Conservation (phyloP, 2,113 vertebrate species). For the Rhizomys pruinosus region DNA sequence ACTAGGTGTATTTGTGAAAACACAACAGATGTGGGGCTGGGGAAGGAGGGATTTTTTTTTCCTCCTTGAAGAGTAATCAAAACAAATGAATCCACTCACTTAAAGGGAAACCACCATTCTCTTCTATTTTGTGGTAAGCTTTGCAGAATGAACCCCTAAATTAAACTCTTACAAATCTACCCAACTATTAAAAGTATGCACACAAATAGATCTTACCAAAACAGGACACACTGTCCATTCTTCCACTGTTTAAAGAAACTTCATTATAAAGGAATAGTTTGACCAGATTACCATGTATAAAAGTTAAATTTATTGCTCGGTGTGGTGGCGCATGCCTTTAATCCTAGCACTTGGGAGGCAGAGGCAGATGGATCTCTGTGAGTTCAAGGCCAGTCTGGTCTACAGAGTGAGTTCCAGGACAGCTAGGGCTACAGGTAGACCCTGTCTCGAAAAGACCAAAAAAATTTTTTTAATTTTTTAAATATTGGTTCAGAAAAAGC, state of each 20-base stretch:
- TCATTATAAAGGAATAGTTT: neutral
- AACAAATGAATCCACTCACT: neutral
- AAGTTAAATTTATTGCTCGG: too few species aligned
- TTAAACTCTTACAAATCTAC: neutral
- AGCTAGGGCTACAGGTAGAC: too few species aligned
- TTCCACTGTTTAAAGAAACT: neutral
- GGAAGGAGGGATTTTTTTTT: neutral
- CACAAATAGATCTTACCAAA: neutral
- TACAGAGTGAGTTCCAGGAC: too few species aligned
- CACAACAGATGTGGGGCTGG: too few species aligned
- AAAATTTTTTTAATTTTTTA: neutral
- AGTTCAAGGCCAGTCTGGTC: too few species aligned
- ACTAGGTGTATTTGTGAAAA: neutral
- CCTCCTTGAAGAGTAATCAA: neutral
- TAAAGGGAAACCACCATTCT: neutral
- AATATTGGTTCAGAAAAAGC: neutral
- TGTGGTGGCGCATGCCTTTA: too few species aligned
- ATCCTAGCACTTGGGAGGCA: too few species aligned
- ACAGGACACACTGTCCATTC: neutral
- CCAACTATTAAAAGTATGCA: neutral
- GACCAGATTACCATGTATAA: neutral
- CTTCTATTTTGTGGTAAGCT: neutral
- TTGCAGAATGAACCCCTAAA: neutral
- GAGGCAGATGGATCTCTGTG: too few species aligned
- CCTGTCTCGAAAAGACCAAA: too few species aligned